phyloP scores from a whole-genome alignment of 1,140 invertebrate genomes.

The Drosophila albomicans region DNA sequence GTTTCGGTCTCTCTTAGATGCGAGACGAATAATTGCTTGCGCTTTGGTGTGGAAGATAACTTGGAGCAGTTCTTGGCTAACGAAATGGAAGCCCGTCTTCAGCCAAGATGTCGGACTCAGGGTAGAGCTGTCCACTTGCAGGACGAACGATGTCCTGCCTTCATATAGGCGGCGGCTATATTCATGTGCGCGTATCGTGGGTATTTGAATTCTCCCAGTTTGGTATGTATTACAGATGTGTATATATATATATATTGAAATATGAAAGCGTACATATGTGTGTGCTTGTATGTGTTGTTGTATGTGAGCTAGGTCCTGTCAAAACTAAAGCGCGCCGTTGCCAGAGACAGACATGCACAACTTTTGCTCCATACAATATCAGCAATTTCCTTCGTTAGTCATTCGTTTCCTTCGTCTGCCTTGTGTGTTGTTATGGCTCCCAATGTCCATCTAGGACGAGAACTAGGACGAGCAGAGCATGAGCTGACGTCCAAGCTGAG shows the following conservation, averaged over 20 bases:
- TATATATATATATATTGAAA: slow-evolving; percentile 33
- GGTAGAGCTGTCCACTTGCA: not conserved
- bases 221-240: slow-evolving; percentile 49
- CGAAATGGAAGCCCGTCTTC: slow-evolving; percentile 50
- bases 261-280: slow-evolving; percentile 15
- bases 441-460: slow-evolving; percentile 23
- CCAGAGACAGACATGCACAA: slow-evolving; percentile 76
- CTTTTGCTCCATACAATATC: slow-evolving; percentile 82
- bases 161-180: slow-evolving; percentile 30
- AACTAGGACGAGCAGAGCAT: slow-evolving; percentile 1
- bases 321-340: slow-evolving; percentile 79
- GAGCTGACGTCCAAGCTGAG: not conserved
- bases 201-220: slow-evolving; percentile 39
- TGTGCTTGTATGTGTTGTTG: slow-evolving; percentile 15
- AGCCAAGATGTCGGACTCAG: slow-evolving; percentile 9
- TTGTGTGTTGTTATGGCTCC: slow-evolving; percentile 76
- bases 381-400: slow-evolving; percentile 83
- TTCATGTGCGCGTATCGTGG: slow-evolving; percentile 19
- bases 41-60: slow-evolving; percentile 27
- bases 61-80: slow-evolving; percentile 20
- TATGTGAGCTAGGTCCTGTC: slow-evolving; percentile 65
- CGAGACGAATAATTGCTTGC: slow-evolving; percentile 60
- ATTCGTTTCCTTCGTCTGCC: slow-evolving; percentile 79
- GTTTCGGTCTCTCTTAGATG: slow-evolving; percentile 19
- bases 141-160: slow-evolving; percentile 3